phyloP scores from a whole-genome alignment of 1,140 invertebrate species.

The Cotesia glomerata region DNA sequence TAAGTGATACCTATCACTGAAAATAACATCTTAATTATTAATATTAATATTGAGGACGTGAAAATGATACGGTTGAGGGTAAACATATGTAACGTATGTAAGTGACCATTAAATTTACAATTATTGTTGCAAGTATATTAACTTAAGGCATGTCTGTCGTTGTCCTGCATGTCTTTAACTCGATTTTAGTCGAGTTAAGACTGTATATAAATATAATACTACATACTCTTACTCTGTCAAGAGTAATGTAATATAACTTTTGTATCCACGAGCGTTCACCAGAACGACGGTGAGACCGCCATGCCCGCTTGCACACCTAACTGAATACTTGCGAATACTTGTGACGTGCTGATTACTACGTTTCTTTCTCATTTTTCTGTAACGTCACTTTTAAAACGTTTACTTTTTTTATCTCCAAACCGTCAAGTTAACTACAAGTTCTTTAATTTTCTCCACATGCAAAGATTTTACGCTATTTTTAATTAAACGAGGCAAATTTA shows the following conservation, averaged over 20 bases:
- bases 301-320: conserved; percentile 12
- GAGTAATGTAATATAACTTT: too few species aligned
- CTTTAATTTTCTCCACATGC: too few species aligned
- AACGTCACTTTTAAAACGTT: conserved; percentile 16
- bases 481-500: too few species aligned
- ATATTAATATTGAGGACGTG: background rate
- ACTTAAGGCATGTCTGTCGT: too few species aligned
- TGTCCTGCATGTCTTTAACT: too few species aligned
- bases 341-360: conserved; percentile 19
- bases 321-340: conserved; percentile 3
- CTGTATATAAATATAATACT: background rate
- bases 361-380: conserved; percentile 5
- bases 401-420: background rate
- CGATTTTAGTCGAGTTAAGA: too few species aligned
- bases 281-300: conserved; percentile 19
- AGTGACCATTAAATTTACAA: conserved; percentile 5
- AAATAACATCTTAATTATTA: background rate
- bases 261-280: background rate
- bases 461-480: too few species aligned
- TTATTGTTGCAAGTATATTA: too few species aligned
- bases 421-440: background rate
- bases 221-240: background rate
- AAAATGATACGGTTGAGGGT: conserved; percentile 16
- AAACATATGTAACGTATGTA: background rate
- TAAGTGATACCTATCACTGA: too few species aligned